Conservation (phyloP, 2,888 invertebrate species). For the Therioaphis trifolii region DNA sequence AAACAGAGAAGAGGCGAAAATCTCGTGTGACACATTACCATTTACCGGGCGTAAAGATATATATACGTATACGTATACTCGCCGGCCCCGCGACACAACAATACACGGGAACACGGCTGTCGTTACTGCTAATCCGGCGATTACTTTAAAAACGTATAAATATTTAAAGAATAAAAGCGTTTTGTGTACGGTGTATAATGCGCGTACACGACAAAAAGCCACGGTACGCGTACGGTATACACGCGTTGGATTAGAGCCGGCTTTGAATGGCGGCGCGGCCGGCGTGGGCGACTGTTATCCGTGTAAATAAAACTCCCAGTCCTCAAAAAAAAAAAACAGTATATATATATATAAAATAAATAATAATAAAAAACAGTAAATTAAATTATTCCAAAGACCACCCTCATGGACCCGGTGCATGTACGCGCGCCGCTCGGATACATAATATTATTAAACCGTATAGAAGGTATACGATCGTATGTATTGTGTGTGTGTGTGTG, state of each 20-base stretch:
- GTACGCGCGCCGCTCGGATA: neutral
- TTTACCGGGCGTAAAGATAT: neutral
- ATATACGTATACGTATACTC: neutral
- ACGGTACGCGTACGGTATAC: neutral
- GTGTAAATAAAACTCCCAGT: conserved; percentile 39
- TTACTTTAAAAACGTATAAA: conserved; percentile 63
- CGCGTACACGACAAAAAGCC: conserved; percentile 26
- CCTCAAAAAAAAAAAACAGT: conserved; percentile 24
- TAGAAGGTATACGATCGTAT: neutral
- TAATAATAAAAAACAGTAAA: conserved; percentile 49
- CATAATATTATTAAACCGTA: too few relatives aligned
- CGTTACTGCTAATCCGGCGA: conserved; percentile 60
- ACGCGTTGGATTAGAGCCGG: conserved; percentile 20
- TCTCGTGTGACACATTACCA: conserved; percentile 10
- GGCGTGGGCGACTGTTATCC: conserved; percentile 55
- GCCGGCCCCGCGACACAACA: neutral
- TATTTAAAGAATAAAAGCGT: conserved; percentile 53
- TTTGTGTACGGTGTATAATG: neutral
- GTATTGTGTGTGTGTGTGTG: neutral
- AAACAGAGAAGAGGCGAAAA: neutral
- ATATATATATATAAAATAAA: conserved; percentile 19
- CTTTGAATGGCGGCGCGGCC: conserved; percentile 23
- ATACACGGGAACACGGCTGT: conserved; percentile 28
- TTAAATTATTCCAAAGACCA: conserved; percentile 60
- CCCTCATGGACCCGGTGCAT: conserved; percentile 32